phyloP scores from a whole-genome alignment of 1,140 invertebrate genomes.

The Bathynomus jamesi region DNA sequence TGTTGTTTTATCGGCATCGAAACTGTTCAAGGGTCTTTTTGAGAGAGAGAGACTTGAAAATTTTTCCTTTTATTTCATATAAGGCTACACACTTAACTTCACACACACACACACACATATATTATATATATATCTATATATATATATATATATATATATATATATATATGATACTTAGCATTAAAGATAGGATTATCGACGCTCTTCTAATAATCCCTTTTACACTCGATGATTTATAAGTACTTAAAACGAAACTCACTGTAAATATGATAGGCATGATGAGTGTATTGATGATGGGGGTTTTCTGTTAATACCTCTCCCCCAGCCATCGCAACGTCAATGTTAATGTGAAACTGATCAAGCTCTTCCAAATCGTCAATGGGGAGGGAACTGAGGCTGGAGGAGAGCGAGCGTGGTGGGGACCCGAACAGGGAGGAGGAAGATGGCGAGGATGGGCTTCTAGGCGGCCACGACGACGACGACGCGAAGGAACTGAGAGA shows the following conservation, averaged over 20 bases:
- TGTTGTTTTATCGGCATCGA: too few relatives aligned
- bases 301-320: not conserved
- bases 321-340: not conserved
- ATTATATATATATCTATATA: conserved; percentile 1
- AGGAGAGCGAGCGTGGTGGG: not conserved
- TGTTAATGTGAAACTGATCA: not conserved
- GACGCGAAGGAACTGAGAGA: not conserved
- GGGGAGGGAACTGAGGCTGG: not conserved
- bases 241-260: too few relatives aligned
- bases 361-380: not conserved
- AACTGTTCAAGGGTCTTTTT: too few relatives aligned
- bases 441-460: not conserved
- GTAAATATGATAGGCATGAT: not conserved
- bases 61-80: too few relatives aligned
- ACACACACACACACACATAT: not conserved
- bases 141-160: conserved; percentile 3
- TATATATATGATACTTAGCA: not conserved
- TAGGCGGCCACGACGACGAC: not conserved
- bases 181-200: too few relatives aligned
- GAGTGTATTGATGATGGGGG: not conserved
- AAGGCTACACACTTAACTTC: not conserved
- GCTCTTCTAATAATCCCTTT: too few relatives aligned
- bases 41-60: too few relatives aligned
- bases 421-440: not conserved
- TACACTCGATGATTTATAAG: too few relatives aligned